A percentile compares a stretch with the other conserved stretches of the same genome.
These are phyloP conservation scores for Ophthalmolycus amberensis DNA, from an alignment of 2,113 vertebrate species.

Conservation along the genomic window DNA sequence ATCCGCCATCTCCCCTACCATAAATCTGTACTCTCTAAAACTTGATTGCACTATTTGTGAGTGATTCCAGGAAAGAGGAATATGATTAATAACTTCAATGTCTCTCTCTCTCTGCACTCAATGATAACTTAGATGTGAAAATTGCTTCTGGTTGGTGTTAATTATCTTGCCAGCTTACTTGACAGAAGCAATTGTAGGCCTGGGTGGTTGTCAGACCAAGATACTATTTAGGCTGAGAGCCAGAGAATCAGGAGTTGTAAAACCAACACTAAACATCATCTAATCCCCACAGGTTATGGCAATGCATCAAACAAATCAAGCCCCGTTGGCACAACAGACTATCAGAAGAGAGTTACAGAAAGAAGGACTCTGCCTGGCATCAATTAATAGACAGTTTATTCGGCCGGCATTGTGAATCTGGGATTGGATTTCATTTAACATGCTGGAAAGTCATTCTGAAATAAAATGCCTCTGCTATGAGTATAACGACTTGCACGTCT, in stretches of 20 bases:
- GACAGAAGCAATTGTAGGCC: constrained; percentile 78
- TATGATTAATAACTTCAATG: constrained; percentile 79
- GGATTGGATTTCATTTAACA: constrained; percentile 65
- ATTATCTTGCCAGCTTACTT: constrained; percentile 83
- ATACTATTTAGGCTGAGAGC: constrained; percentile 79
- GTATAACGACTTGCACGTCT: constrained; percentile 51
- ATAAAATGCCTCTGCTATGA: constrained; percentile 53
- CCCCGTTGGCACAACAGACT: constrained; percentile 66
- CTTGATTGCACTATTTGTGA: constrained; percentile 75
- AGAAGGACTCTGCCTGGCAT: constrained; percentile 69
- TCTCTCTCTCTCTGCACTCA: constrained; percentile 70
- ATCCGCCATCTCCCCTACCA: constrained; percentile 45
- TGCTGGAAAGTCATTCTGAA: constrained; percentile 66
- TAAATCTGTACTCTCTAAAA: constrained; percentile 59
- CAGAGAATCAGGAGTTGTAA: constrained; percentile 63
- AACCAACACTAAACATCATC: constrained; percentile 72
- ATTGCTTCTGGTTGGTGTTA: constrained; percentile 83
- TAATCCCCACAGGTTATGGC: constrained; percentile 80
- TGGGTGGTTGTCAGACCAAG: constrained; percentile 79
- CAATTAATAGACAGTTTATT: constrained; percentile 76
- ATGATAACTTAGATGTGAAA: constrained; percentile 81
- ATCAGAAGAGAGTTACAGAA: constrained; percentile 65
- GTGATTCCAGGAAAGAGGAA: constrained; percentile 78
- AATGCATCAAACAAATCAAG: constrained; percentile 79
- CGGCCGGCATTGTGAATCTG: constrained; percentile 56